Base-by-base conservation (phyloP, 2,797 vertebrate species). In the Lacerta viridis region DNA sequence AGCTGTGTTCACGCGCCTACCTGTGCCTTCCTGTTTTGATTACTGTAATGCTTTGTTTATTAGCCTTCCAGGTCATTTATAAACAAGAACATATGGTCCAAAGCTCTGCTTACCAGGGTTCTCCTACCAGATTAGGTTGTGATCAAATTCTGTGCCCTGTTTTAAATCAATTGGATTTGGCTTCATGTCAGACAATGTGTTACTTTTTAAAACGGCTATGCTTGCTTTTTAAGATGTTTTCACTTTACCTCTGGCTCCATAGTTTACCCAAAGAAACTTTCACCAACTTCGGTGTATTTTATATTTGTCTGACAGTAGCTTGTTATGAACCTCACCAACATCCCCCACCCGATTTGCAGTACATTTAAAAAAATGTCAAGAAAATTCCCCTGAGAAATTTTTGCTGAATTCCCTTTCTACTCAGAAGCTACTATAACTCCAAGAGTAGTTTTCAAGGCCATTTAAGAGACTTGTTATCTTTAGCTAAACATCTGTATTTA, bases 381-480 rank as follows among this genome's bases (percentile, higher is more conserved):
- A 66, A 13, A 64, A 41, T 91, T 90, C 93, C 83, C 84, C 90
- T 89, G 91, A 92, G 89, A 90, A 74, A 78, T 10, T 69, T 93
- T 90, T 92, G 88, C 77, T 55, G 86, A 90, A 64, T 0, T 0
- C 13, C 20, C 84, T 88, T 80, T 89, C 94, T 94, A 88, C 88
- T 91, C 83, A 94, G 92, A 95, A 94, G 94, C 93, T 92, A 89
- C 95, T 89, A 82, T 79, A 79, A 29, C 85, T 94, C 94, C 92
- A 92, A 91, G 94, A 92, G 92, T 95, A 85, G 87, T 93, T 95
- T 93, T 90, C 94, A 96, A 93, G 80, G 76, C 84, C 93, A 87
- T 72, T 91, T 89, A 88, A 89, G 95, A 96, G 93, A 95, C 81
- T 91, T 89, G 88, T 89, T 90, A 41, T 91, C 90, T 92, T 86